phyloP scores from a whole-genome alignment of 2,113 vertebrate species.

The Bettongia penicillata region DNA sequence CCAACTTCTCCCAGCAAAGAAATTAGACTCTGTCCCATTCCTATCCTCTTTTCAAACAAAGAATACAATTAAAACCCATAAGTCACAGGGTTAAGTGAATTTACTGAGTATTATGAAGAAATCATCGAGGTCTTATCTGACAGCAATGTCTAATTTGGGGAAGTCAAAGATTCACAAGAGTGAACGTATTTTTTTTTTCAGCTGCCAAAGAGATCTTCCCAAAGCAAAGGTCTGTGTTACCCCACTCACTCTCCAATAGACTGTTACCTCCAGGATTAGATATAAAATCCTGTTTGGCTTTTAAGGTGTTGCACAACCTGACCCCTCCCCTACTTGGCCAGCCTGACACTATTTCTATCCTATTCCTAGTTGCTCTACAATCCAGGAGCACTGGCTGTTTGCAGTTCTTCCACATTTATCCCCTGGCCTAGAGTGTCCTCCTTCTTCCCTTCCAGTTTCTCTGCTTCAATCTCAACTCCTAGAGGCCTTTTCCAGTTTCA shows the following conservation, averaged over 20 bases:
- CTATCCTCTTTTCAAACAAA: not conserved
- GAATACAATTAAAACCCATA: not conserved
- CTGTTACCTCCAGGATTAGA: not conserved
- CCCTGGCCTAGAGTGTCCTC: not conserved
- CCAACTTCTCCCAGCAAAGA: not conserved
- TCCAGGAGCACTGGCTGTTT: not conserved
- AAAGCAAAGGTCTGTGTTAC: not conserved
- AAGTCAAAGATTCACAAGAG: not conserved
- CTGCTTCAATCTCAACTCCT: not conserved
- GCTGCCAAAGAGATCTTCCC: not conserved
- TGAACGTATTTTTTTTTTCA: not conserved
- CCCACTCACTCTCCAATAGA: not conserved
- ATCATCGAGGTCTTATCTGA: not conserved
- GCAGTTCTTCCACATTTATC: not conserved
- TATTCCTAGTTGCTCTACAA: not conserved
- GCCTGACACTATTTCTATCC: not conserved
- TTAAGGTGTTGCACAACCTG: not conserved
- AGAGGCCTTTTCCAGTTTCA: not conserved
- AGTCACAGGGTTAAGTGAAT: not conserved
- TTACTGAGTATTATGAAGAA: not conserved
- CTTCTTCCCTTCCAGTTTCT: not conserved
- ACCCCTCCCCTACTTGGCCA: not conserved
- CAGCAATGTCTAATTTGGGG: not conserved
- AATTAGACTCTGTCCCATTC: not conserved
- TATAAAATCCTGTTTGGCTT: not conserved